A percentile compares a stretch with the other conserved stretches of the same genome.
Evolutionary conservation across 1,140 invertebrate species (phyloP).

Genomic region (Neotoxoptera formosana): DNA sequence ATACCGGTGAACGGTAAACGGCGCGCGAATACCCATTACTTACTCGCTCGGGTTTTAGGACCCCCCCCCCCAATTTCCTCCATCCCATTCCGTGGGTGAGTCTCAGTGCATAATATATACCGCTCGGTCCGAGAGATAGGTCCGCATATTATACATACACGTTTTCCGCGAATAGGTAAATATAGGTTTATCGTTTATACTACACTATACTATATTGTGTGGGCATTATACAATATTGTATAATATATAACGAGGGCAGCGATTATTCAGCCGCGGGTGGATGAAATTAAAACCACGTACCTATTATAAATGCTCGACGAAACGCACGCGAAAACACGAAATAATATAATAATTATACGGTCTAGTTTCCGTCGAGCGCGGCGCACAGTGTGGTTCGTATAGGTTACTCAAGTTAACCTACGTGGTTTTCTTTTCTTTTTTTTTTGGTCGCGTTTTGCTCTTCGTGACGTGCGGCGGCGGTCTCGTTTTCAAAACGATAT

Average conservation of each 20-base stretch:
- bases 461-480: not conserved
- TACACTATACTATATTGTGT: not conserved
- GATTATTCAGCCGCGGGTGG: not conserved
- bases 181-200: not conserved
- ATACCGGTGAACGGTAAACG: not conserved
- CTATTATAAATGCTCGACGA: not conserved
- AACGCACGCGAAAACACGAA: not conserved
- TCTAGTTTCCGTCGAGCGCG: not conserved
- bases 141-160: not conserved
- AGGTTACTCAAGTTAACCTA: not conserved
- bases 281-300: not conserved
- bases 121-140: not conserved
- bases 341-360: conserved; percentile 5
- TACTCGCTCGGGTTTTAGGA: not conserved
- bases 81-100: not conserved
- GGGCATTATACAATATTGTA: not conserved
- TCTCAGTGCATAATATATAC: not conserved
- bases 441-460: not conserved
- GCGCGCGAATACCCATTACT: too few relatives aligned
- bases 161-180: not conserved
- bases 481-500: not conserved
- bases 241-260: not conserved
- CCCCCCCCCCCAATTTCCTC: not conserved
- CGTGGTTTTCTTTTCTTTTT: not conserved
- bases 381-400: not conserved